phyloP scores from a whole-genome alignment of 2,113 vertebrate genomes.

The Physeter macrocephalus region DNA sequence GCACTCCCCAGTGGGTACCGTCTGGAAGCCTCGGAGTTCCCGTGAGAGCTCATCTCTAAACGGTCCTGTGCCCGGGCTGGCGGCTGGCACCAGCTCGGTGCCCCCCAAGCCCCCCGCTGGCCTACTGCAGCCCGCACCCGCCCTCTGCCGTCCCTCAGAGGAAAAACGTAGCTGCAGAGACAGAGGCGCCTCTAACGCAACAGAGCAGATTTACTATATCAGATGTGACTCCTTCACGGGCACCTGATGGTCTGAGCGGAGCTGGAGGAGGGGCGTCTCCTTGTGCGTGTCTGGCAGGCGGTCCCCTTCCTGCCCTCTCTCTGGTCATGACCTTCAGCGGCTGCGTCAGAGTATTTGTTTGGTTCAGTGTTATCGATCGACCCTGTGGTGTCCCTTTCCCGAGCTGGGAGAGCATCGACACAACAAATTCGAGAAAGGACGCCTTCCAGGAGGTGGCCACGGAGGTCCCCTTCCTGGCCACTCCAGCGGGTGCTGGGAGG shows the following conservation, averaged over 20 bases:
- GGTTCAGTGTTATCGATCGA: not conserved
- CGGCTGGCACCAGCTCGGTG: fast-evolving
- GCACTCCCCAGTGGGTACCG: fast-evolving
- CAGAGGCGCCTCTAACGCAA: fast-evolving
- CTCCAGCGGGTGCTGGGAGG: fast-evolving
- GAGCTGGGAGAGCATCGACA: not conserved
- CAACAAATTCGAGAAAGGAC: too few relatives aligned
- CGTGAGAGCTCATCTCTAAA: fast-evolving
- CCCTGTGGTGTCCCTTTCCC: not conserved
- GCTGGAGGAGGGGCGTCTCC: not conserved
- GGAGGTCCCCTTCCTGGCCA: not conserved
- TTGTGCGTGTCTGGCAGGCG: fast-evolving
- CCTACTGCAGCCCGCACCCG: too few relatives aligned
- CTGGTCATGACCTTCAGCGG: not conserved
- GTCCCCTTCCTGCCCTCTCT: not conserved
- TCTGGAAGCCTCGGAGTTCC: not conserved
- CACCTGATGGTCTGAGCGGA: fast-evolving
- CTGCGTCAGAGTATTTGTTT: not conserved
- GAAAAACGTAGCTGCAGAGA: too few relatives aligned
- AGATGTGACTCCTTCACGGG: fast-evolving
- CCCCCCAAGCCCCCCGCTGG: fast-evolving
- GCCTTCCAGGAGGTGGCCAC: not conserved
- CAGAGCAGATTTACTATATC: fast-evolving
- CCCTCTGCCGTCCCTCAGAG: not conserved
- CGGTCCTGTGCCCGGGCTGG: fast-evolving